Evolutionary conservation across 2,797 vertebrate genomes (phyloP).

Genomic region (Pangasius sanitwongsei): DNA sequence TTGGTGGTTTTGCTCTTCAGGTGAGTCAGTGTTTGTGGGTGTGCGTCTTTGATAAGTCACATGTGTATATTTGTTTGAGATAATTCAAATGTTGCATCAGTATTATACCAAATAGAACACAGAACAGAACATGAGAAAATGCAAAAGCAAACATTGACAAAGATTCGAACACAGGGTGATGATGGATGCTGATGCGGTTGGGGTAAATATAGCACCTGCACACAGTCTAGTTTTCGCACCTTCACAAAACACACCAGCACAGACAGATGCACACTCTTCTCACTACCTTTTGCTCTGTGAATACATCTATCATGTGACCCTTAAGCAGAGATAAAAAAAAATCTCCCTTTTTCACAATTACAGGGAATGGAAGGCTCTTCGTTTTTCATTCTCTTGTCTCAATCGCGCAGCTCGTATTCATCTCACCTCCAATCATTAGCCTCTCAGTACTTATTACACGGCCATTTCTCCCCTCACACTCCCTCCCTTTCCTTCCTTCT

Average conservation of each 20-base stretch:
- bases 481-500: conserved; percentile 8
- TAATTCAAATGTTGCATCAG: neutral
- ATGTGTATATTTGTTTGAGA: conserved; percentile 2
- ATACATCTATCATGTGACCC: conserved; percentile 30
- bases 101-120: neutral
- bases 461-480: conserved; percentile 24
- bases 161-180: neutral
- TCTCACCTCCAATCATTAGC: conserved; percentile 50
- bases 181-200: conserved; percentile 23
- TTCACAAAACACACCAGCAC: conserved; percentile 19
- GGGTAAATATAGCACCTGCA: conserved; percentile 50
- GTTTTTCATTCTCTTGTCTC: conserved; percentile 6
- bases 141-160: conserved; percentile 11
- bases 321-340: neutral
- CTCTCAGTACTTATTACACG: conserved; percentile 26
- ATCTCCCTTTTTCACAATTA: neutral
- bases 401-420: conserved; percentile 30
- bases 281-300: neutral
- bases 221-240: conserved; percentile 31
- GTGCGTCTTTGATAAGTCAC: conserved; percentile 12
- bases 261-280: conserved; percentile 24
- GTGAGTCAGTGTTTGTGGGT: conserved; percentile 24
- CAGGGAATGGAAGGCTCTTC: neutral
- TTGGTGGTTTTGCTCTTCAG: neutral
- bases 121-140: neutral